Conservation (phyloP, 2,113 vertebrate genomes). For the Limnothrissa miodon region DNA sequence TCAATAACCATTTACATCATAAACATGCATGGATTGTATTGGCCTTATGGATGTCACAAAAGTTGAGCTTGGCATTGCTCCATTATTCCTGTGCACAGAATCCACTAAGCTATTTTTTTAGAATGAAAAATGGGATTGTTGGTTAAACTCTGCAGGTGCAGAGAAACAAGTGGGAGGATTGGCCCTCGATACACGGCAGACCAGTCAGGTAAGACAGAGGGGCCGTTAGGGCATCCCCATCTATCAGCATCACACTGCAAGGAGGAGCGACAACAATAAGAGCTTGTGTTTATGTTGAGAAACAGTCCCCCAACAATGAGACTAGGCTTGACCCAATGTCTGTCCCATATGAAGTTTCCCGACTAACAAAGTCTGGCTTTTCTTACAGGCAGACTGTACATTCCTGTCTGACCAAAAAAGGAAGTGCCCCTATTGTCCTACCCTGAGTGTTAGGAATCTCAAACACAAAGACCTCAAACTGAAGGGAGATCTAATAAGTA, state of each 20-base stretch:
- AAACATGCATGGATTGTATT: no score
- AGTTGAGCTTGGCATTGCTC: no score
- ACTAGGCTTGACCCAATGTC: not conserved
- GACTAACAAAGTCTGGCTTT: constrained; percentile 47
- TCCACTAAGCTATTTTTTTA: not conserved
- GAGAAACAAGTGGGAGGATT: not conserved
- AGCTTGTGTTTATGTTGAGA: not conserved
- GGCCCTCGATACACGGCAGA: not conserved
- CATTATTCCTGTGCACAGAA: not conserved
- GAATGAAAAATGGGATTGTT: not conserved
- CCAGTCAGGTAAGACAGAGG: not conserved
- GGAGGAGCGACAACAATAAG: not conserved
- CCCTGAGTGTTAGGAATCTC: constrained; percentile 58
- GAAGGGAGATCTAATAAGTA: constrained; percentile 44
- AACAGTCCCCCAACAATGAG: not conserved
- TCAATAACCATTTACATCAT: no score
- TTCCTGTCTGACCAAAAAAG: constrained; percentile 61
- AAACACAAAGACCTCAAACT: constrained; percentile 60
- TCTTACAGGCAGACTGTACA: constrained; percentile 48
- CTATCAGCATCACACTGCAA: not conserved
- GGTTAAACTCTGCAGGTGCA: not conserved
- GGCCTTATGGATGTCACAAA: no score
- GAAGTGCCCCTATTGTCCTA: constrained; percentile 68
- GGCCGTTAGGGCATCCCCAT: not conserved
- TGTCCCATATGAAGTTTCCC: constrained; percentile 49